A percentile compares a stretch with the other conserved stretches of the same genome.
Conservation (phyloP, 2,113 vertebrate genomes). For the Nothobranchius furzeri region DNA sequence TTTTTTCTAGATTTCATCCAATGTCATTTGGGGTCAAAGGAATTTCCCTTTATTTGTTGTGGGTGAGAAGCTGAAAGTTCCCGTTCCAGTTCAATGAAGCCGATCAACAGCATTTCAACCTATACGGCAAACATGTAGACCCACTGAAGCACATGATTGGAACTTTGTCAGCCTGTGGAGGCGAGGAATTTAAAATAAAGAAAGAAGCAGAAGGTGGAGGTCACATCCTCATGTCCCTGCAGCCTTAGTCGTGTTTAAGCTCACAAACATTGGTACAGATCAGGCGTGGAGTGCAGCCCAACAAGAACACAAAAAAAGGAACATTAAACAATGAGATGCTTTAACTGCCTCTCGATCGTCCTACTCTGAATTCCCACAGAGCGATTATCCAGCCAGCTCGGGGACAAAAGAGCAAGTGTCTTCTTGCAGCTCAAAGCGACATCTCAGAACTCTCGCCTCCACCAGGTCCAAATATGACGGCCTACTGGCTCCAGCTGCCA, state of each 20-base stretch:
- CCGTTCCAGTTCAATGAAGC: too few species aligned
- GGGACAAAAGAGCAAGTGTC: constrained; percentile 74
- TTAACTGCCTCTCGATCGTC: constrained; percentile 61
- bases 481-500: constrained; percentile 70
- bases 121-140: too few species aligned
- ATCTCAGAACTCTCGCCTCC: constrained; percentile 81
- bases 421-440: constrained; percentile 69
- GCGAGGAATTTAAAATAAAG: too few species aligned
- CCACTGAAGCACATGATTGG: too few species aligned
- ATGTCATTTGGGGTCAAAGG: too few species aligned
- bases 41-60: too few species aligned
- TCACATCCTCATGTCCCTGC: neutral
- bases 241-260: constrained; percentile 11
- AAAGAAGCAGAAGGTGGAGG: neutral
- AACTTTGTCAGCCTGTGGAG: too few species aligned
- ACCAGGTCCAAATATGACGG: constrained; percentile 74
- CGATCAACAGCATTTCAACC: too few species aligned
- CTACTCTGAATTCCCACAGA: constrained; percentile 76
- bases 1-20: too few species aligned
- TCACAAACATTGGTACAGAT: constrained; percentile 39
- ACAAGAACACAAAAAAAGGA: constrained; percentile 41
- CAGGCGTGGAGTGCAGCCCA: constrained; percentile 34
- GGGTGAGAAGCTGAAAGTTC: too few species aligned
- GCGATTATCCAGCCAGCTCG: constrained; percentile 54
- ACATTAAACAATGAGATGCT: constrained; percentile 62